Evolutionary conservation across 2,113 vertebrate genomes (phyloP).

Genomic region (Arothron firmamentum): DNA sequence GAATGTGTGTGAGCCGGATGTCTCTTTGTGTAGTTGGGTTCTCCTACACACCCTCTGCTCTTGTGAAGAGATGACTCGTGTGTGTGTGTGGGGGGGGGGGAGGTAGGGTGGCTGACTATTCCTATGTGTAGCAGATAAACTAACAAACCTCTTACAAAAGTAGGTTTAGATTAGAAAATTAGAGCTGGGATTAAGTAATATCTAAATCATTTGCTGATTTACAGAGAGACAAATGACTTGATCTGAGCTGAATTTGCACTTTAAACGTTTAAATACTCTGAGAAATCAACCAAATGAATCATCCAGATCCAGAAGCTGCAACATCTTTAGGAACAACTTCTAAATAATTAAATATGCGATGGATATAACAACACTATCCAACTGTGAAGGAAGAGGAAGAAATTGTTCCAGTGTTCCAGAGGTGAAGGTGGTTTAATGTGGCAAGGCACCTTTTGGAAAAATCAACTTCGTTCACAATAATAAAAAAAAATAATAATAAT

Average conservation of each 20-base stretch:
- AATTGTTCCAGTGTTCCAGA: no score
- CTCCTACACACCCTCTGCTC: slow-evolving; percentile 62
- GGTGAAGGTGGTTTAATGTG: no score
- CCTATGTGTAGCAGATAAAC: slow-evolving; percentile 23
- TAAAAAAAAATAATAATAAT: no score
- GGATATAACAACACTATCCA: no score
- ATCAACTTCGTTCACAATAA: no score
- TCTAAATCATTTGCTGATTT: slow-evolving; percentile 17
- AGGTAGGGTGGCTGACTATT: slow-evolving; percentile 39
- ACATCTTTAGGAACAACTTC: background rate
- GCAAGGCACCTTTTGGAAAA: no score
- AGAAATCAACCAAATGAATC: background rate
- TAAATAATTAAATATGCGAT: background rate
- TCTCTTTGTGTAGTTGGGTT: slow-evolving; percentile 47
- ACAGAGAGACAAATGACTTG: background rate
- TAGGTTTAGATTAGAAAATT: background rate
- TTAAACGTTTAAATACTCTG: no score
- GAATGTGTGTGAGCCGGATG: slow-evolving; percentile 45
- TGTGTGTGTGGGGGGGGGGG: slow-evolving; percentile 18
- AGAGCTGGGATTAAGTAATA: background rate
- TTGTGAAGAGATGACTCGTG: slow-evolving; percentile 30
- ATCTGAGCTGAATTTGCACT: no score
- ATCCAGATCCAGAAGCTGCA: no score
- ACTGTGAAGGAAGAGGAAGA: no score
- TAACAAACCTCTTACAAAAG: background rate